Evolutionary conservation across 2,113 vertebrate species (phyloP).

Genomic region (Nerophis ophidion): DNA sequence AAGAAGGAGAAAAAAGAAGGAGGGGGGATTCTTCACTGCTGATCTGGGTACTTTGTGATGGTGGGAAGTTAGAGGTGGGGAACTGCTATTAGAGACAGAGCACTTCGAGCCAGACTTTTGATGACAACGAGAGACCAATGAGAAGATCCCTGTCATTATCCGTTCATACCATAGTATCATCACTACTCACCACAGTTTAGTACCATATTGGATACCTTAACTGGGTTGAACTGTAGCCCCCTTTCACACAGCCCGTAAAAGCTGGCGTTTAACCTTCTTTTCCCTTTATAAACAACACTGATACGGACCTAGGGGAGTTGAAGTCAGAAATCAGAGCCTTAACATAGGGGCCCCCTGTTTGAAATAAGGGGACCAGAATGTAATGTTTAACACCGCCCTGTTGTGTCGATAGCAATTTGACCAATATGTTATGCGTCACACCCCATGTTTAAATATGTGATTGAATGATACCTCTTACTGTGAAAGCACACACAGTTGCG

Average conservation of each 20-base stretch:
- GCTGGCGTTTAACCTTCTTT: background rate
- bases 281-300: background rate
- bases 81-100: background rate
- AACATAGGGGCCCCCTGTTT: no score
- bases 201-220: conserved; percentile 9
- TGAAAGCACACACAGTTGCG: no score
- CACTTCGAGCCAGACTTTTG: conserved; percentile 14
- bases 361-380: no score
- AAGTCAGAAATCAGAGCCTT: no score
- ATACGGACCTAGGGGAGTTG: no score
- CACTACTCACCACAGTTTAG: background rate
- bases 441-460: no score
- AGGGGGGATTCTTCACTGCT: conserved; percentile 63
- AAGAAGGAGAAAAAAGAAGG: conserved; percentile 70
- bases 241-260: background rate
- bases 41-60: conserved; percentile 79
- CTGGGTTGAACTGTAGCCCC: background rate
- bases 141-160: background rate
- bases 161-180: background rate
- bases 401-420: no score
- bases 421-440: no score
- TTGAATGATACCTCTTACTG: no score
- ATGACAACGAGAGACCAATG: conserved; percentile 4
- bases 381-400: no score
- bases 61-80: background rate